These are phyloP conservation scores for Ormyrus nitidulus DNA, from an alignment of 2,888 invertebrate genomes.

Conservation along the genomic window DNA sequence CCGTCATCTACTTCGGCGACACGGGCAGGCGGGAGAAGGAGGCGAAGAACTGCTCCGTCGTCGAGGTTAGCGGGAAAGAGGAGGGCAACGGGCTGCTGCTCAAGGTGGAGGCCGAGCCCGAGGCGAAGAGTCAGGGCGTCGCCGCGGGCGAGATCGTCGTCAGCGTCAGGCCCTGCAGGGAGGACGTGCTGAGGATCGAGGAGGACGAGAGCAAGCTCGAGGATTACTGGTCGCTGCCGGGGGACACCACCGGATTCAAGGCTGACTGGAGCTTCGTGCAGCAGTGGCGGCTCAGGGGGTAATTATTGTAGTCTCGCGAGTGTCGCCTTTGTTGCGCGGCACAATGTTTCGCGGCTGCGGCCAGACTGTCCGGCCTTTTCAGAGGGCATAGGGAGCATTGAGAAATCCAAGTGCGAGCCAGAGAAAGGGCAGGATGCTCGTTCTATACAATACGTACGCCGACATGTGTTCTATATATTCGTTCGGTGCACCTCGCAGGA, in stretches of 20 bases:
- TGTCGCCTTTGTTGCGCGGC: not conserved
- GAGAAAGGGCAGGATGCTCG: too few species aligned
- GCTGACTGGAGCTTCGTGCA: slow-evolving; percentile 87
- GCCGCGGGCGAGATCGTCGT: slow-evolving; percentile 77
- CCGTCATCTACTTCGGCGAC: slow-evolving; percentile 86
- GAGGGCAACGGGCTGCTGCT: not conserved
- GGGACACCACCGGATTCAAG: slow-evolving; percentile 76
- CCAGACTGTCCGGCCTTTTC: not conserved
- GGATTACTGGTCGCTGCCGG: slow-evolving; percentile 74
- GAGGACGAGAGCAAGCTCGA: slow-evolving; percentile 72
- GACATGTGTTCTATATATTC: too few species aligned
- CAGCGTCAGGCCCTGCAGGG: slow-evolving; percentile 76
- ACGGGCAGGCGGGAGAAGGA: slow-evolving; percentile 74
- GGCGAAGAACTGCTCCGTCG: not conserved
- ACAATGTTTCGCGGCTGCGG: not conserved
- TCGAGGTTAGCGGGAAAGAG: not conserved
- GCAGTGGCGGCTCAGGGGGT: slow-evolving; percentile 83
- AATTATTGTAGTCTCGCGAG: slow-evolving; percentile 54
- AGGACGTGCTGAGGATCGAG: slow-evolving; percentile 71
- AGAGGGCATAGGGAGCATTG: too few species aligned
- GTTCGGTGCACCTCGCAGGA: too few species aligned
- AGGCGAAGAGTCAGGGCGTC: slow-evolving; percentile 2
- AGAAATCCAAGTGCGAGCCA: too few species aligned
- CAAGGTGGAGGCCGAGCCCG: slow-evolving; percentile 50
- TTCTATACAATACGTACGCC: too few species aligned